Percentiles rank a stretch among this genome's conserved stretches.
These are phyloP conservation scores for Desoria tigrina DNA, from an alignment of 2,888 invertebrate genomes.

Conservation along the genomic window DNA sequence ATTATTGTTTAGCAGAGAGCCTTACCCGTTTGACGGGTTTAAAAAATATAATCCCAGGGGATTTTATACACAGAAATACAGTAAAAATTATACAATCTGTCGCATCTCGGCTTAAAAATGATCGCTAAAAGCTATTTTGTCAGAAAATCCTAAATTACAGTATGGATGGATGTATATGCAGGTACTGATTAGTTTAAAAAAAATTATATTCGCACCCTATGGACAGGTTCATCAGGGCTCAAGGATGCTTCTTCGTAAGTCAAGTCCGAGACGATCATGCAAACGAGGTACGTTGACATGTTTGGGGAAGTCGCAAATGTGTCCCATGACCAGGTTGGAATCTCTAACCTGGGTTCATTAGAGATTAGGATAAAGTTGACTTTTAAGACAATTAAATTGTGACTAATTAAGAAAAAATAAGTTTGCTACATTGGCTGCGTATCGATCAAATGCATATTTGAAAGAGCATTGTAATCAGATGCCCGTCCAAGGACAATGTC, in stretches of 20 bases:
- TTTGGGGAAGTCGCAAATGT: slow-evolving; percentile 77
- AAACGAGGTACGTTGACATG: slow-evolving; percentile 92
- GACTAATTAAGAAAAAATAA: neutral
- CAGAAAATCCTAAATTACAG: neutral
- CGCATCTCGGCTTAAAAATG: neutral
- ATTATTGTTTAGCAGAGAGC: no score
- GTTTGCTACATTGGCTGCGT: slow-evolving; percentile 38
- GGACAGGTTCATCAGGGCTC: slow-evolving; percentile 12
- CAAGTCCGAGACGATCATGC: slow-evolving; percentile 91
- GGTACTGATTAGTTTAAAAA: neutral
- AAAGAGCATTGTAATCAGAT: slow-evolving; percentile 37
- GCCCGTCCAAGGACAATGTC: slow-evolving; percentile 36
- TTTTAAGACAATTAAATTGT: neutral
- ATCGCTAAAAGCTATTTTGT: neutral
- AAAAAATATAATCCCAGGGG: no score
- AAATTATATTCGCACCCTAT: slow-evolving; percentile 20
- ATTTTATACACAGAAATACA: no score
- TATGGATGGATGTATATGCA: neutral
- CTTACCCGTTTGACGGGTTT: no score
- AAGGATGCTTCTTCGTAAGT: slow-evolving; percentile 34
- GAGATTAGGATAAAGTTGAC: neutral
- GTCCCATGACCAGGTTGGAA: slow-evolving; percentile 64
- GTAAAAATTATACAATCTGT: no score
- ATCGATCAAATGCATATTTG: slow-evolving; percentile 35
- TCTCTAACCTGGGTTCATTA: slow-evolving; percentile 25